These are phyloP conservation scores for Sinocyclocheilus anshuiensis DNA, from an alignment of 2,113 vertebrate species.

Conservation along the genomic window DNA sequence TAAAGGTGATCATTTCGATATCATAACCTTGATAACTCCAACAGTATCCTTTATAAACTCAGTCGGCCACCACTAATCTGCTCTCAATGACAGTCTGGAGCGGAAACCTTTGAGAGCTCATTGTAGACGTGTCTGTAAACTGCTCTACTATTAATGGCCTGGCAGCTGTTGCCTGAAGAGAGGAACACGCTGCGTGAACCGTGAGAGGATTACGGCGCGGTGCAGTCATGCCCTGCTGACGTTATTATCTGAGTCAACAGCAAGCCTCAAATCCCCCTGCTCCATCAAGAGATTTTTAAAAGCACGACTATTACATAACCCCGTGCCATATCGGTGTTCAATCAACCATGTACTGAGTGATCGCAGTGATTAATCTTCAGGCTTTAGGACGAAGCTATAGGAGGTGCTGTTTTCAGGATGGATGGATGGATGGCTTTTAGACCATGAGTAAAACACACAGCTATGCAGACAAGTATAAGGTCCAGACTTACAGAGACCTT, in stretches of 20 bases:
- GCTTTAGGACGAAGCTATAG: not conserved
- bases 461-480: not conserved
- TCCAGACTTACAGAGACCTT: not conserved
- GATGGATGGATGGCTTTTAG: constrained; percentile 10
- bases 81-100: constrained; percentile 3
- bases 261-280: constrained; percentile 21
- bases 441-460: not conserved
- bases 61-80: not conserved
- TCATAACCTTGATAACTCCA: not conserved
- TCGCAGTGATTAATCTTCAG: constrained; percentile 9
- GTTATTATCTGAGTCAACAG: constrained; percentile 39
- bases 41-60: not conserved
- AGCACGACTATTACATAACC: constrained; percentile 32
- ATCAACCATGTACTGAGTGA: not conserved
- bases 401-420: not conserved
- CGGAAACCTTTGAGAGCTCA: not conserved
- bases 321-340: not conserved
- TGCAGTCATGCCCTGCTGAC: constrained; percentile 9
- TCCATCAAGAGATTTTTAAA: constrained; percentile 21
- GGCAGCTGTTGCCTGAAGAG: constrained; percentile 28
- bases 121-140: constrained; percentile 9
- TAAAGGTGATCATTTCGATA: not conserved
- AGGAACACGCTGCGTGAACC: constrained; percentile 6
- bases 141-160: constrained; percentile 29
- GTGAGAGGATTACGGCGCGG: constrained; percentile 44